These are phyloP conservation scores for Oithona nana DNA, from an alignment of 2,888 invertebrate species.

Conservation along the genomic window DNA sequence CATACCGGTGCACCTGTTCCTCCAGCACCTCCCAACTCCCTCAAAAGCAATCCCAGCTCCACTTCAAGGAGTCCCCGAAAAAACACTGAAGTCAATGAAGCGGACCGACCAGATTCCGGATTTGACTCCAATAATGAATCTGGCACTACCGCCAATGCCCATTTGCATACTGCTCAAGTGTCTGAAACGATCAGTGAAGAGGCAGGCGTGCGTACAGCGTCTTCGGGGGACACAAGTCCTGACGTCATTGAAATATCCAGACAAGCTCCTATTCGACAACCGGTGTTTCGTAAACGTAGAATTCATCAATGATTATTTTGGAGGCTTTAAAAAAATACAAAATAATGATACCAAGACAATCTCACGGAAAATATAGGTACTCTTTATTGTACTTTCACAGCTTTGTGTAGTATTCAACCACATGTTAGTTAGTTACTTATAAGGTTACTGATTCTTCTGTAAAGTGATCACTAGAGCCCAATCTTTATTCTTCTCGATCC, in stretches of 20 bases:
- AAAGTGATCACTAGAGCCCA: no score
- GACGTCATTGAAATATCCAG: slow-evolving; percentile 11
- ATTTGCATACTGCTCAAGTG: not conserved
- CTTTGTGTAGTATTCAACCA: no score
- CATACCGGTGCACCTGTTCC: not conserved
- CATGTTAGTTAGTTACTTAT: no score
- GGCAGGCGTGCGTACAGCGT: not conserved
- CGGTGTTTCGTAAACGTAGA: slow-evolving; percentile 4
- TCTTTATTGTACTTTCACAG: no score
- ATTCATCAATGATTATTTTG: not conserved
- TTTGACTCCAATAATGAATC: slow-evolving; percentile 16
- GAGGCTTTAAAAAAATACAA: no score
- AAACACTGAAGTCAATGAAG: not conserved
- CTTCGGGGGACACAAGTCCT: slow-evolving; percentile 3
- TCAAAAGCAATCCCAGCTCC: not conserved
- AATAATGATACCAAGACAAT: no score
- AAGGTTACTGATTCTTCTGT: no score
- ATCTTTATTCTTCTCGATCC: no score
- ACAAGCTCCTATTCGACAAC: slow-evolving; percentile 14
- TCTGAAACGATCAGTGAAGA: not conserved
- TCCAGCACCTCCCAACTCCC: not conserved
- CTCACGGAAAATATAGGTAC: no score
- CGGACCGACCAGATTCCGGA: slow-evolving; percentile 15
- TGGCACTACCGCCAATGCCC: not conserved
- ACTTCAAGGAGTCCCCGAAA: not conserved